Conservation (phyloP, 2,113 vertebrate genomes). For the Progne subis region DNA sequence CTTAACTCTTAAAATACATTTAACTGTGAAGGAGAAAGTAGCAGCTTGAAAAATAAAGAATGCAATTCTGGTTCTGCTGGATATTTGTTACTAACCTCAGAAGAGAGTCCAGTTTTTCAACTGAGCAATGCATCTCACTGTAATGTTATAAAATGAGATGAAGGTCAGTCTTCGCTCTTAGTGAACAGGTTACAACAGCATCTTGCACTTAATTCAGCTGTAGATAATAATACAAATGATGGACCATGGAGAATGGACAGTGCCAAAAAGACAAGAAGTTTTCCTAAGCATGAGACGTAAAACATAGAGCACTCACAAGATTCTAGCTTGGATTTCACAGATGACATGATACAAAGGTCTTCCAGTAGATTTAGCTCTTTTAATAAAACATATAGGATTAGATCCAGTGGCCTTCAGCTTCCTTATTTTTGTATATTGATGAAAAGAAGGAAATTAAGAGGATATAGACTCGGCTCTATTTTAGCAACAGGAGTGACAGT, state of each 20-base stretch:
- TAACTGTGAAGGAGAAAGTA: not conserved
- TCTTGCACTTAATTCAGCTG: not conserved
- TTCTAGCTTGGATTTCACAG: not conserved
- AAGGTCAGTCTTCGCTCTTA: not conserved
- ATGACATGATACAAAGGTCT: not conserved
- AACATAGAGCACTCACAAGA: not conserved
- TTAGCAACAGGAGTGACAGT: not conserved
- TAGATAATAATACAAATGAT: not conserved
- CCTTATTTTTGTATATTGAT: not conserved
- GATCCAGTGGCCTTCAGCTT: not conserved
- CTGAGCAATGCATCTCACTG: not conserved
- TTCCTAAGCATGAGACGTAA: not conserved
- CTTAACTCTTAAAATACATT: conserved; percentile 13
- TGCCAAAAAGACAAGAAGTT: not conserved
- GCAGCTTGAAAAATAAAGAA: not conserved
- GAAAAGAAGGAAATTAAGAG: not conserved
- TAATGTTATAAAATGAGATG: not conserved
- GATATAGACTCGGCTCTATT: not conserved
- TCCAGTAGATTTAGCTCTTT: not conserved
- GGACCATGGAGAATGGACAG: not conserved
- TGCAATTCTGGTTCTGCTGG: not conserved
- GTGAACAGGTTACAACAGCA: not conserved
- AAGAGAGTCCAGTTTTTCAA: not conserved
- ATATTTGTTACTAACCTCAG: not conserved
- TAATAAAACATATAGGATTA: not conserved